Evolutionary conservation across 2,888 invertebrate genomes (phyloP), one percentile per base, ranked within the genome.

Genomic region (Atethmia centrago): DNA sequence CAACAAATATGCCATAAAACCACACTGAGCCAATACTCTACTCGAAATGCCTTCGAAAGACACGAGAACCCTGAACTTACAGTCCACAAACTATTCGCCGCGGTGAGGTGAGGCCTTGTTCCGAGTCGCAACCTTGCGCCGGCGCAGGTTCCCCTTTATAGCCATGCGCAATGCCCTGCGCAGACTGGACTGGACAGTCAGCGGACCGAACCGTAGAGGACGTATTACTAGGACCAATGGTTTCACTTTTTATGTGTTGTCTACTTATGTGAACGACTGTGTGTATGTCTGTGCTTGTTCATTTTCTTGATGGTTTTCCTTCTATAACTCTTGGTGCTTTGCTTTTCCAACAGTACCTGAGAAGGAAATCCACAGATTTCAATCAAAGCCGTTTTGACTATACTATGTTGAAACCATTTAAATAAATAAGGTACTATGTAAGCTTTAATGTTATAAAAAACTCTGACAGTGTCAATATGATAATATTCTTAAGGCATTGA

Each of bases 241-340:
- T 83, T 73, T 77, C 85, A 85, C 85, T 85, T 85, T 84, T 80
- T 74, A 63, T 28, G 14, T 55, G 40, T 2, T 31, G 45, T 45
- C 16, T 51, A 40, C n/a, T 28, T 58, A 59, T 55, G 31, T 64
- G 36, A 47, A 56, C 12, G 40, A 7, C n/a, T 51, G 31, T 56
- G 7, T 14, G 40, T 53, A 3, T 63, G 47, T 47, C 1, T 25
- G 55, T 68, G 31, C 14, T 58, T 14, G 5, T 51, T 42, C 31
- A 69, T 67, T 69, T 71, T 66, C 56, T 61, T 31, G 4, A 47
- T 25, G 1, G 28, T 53, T 77, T 82, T 66, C 49, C 55, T 67
- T 9, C 7, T 49, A 45, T 2, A 16, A 2, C 0, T 56, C 8
- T 40, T 25, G 8, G 9, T 49, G 14, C 21, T 40, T 47, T 62